Evolutionary conservation across 2,888 invertebrate species (phyloP).

Genomic region (Yponomeuta sedellus): DNA sequence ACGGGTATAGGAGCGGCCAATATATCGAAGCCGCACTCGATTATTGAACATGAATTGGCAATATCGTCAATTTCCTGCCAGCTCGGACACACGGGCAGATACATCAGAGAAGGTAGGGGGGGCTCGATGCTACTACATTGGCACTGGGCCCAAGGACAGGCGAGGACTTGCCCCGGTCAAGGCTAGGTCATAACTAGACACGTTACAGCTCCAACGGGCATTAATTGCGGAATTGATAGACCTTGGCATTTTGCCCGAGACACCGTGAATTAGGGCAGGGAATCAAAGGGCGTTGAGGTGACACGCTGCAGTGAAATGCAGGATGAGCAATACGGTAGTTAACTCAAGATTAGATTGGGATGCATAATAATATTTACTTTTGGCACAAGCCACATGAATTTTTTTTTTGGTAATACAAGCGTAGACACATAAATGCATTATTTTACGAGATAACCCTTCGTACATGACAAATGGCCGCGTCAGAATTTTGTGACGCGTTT

Average conservation of each 20-base stretch:
- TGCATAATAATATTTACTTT: background rate
- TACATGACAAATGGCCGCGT: no score
- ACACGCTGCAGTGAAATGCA: background rate
- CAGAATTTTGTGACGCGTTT: no score
- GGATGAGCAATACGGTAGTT: background rate
- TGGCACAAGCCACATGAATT: background rate
- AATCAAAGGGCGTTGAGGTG: constrained; percentile 5
- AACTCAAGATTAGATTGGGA: background rate
- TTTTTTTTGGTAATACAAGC: no score
- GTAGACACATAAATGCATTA: no score
- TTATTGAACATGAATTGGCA: constrained; percentile 46
- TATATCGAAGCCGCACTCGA: constrained; percentile 16
- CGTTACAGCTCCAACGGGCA: background rate
- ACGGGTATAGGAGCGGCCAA: background rate
- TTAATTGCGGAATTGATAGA: constrained; percentile 2
- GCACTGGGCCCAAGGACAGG: constrained; percentile 61
- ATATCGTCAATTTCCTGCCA: constrained; percentile 51
- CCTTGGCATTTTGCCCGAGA: constrained; percentile 15
- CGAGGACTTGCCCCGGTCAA: constrained; percentile 53
- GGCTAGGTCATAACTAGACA: constrained; percentile 32
- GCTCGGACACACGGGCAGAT: constrained; percentile 26
- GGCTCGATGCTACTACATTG: constrained; percentile 30
- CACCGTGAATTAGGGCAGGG: constrained; percentile 6
- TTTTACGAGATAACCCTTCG: no score
- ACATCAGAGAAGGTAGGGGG: constrained; percentile 25